Evolutionary conservation across 1,140 invertebrate species (phyloP).

Genomic region (Meteorus sp.): DNA sequence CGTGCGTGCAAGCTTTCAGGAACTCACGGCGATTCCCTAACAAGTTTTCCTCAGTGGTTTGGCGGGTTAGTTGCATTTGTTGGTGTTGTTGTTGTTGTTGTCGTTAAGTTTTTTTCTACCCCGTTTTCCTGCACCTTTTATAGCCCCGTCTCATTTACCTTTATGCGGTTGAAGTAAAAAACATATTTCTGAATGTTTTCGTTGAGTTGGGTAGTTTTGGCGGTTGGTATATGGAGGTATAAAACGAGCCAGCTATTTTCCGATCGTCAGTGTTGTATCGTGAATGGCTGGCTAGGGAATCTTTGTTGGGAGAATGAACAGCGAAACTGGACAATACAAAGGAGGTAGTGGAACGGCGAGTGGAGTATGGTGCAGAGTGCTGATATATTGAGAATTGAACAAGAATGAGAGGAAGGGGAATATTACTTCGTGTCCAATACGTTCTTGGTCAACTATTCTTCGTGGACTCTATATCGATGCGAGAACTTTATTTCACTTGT

Average conservation of each 20-base stretch:
- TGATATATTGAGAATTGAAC: neutral
- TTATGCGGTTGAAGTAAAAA: neutral
- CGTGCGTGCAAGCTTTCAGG: neutral
- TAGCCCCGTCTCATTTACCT: neutral
- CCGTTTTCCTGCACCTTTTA: neutral
- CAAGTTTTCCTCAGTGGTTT: neutral
- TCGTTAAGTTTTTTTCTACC: neutral
- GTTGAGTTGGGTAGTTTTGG: neutral
- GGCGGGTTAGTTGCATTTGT: neutral
- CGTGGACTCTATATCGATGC: conserved; percentile 2
- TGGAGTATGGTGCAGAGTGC: neutral
- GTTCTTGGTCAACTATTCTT: neutral
- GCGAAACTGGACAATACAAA: conserved; percentile 14
- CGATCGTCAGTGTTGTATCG: conserved; percentile 16
- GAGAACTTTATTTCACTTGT: conserved; percentile 5
- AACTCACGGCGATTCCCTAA: conserved; percentile 1
- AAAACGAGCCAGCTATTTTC: conserved; percentile 8
- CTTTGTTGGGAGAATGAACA: conserved; percentile 2
- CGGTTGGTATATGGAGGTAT: neutral
- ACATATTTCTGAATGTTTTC: neutral
- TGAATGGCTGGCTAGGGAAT: conserved; percentile 15
- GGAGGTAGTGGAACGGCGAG: neutral
- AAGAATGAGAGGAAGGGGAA: neutral
- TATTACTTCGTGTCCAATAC: conserved; percentile 4
- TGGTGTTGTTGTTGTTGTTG: neutral